Evolutionary conservation across 1,140 invertebrate species (phyloP), one percentile per base, ranked within the genome.

Genomic region (Drosophila mojavensis): DNA sequence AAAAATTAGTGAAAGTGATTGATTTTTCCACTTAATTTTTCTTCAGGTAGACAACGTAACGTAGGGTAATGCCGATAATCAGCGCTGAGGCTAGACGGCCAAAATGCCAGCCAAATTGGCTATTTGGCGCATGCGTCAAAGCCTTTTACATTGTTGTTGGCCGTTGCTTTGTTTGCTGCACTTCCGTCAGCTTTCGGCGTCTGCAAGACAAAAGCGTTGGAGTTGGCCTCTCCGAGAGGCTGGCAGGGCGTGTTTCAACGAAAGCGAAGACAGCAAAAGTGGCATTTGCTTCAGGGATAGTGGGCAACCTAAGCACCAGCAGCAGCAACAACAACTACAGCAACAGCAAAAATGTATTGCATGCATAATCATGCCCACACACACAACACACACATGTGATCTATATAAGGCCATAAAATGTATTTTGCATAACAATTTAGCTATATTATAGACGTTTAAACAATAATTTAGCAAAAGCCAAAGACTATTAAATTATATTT

Each of bases 1-100:
- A 47, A 77, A 86, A 86, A 86, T 86, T 86, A 86, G 83, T 86
- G 83, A 86, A 86, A 86, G 83, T 86, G 83, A 86, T 86, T 86
- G 83, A 86, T 86, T 86, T 86, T 86, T 62, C 63, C 83, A 88
- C 83, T 86, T 86, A 77, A 89, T 88, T 86, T 39, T 20, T 45
- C 4, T 88, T 77, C 36, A 56, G 79, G 48, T 72, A 85, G 75
- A 73, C 80, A 81, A 68, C 58, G 48, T 20, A 43, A 43, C 30
- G 58, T 65, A 51, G 66, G 65, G 68, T 79, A 82, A 86, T 88
- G 81, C 79, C 79, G 81, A 85, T 85, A 85, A 88, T 85, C 79
- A 85, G 83, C 30, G 45, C 67, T 47, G 41, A 28, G 45, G 43
- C 64, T 41, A 66, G 20, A 60, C 51, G 50, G 30, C 41, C 74